Conservation (phyloP, 2,113 vertebrate species). For the Galeopterus variegatus region DNA sequence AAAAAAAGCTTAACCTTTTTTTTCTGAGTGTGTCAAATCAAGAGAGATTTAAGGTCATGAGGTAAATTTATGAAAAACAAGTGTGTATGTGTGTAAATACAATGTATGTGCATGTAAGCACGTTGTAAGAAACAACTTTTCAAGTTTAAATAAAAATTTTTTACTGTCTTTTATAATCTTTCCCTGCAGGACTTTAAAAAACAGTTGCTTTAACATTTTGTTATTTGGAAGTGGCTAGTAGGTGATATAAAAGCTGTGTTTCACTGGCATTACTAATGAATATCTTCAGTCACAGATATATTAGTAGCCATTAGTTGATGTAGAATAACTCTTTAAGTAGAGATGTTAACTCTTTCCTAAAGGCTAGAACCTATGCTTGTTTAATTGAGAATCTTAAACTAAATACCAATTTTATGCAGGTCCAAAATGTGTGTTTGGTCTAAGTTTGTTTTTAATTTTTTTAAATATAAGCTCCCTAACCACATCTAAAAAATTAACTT, state of each 20-base stretch:
- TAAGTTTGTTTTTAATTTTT: constrained; percentile 45
- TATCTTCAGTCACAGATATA: neutral
- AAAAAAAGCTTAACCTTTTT: neutral
- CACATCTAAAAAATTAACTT: neutral
- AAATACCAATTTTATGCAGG: constrained; percentile 18
- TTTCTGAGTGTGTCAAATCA: neutral
- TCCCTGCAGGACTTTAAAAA: constrained; percentile 19
- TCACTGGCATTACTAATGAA: neutral
- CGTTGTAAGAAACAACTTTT: neutral
- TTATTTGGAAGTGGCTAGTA: constrained; percentile 38
- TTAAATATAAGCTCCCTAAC: neutral
- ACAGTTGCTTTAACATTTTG: constrained; percentile 23
- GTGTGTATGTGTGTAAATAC: neutral
- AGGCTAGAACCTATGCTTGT: neutral
- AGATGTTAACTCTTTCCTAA: constrained; percentile 3
- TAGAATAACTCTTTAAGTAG: neutral
- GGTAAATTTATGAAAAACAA: neutral
- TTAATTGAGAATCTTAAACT: constrained; percentile 15
- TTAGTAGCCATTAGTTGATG: neutral
- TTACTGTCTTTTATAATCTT: neutral
- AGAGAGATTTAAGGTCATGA: neutral
- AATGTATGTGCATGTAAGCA: neutral
- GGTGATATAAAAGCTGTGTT: neutral
- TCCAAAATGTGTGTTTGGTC: neutral
- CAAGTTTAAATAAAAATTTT: neutral